Conservation (phyloP, 2,888 invertebrate genomes). For the Dendrolimus houi region DNA sequence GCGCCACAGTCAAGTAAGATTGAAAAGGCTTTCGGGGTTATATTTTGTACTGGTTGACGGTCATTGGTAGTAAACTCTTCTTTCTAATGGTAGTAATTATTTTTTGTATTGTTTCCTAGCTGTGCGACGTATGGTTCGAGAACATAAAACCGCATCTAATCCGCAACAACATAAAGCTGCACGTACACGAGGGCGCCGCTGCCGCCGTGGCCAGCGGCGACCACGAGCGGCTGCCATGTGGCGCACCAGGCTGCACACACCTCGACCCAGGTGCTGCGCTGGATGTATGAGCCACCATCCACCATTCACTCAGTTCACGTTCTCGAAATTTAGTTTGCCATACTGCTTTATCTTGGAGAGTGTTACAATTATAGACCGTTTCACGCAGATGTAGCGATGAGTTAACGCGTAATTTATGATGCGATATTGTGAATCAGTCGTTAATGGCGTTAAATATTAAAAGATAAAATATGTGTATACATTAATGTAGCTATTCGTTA, state of each 20-base stretch:
- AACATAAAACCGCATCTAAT: constrained; percentile 63
- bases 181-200: constrained; percentile 31
- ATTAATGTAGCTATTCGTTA: too few relatives aligned
- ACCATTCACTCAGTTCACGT: constrained; percentile 18
- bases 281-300: constrained; percentile 51
- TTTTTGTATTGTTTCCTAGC: constrained; percentile 28
- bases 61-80: not conserved
- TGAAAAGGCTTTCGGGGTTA: too few relatives aligned
- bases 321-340: too few relatives aligned
- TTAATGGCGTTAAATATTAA: too few relatives aligned
- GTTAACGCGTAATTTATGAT: too few relatives aligned
- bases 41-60: not conserved
- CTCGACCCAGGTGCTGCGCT: constrained; percentile 64
- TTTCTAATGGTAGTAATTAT: too few relatives aligned
- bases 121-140: constrained; percentile 68
- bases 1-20: too few relatives aligned
- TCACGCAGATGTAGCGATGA: too few relatives aligned
- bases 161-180: constrained; percentile 61
- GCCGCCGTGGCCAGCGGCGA: constrained; percentile 28
- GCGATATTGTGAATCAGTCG: too few relatives aligned
- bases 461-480: too few relatives aligned
- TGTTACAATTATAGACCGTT: too few relatives aligned
- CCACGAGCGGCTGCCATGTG: constrained; percentile 19
- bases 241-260: constrained; percentile 40
- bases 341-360: too few relatives aligned